Evolutionary conservation across 2,113 vertebrate species (phyloP), one percentile per base, ranked within the genome.

Genomic region (Tauraco erythrolophus): DNA sequence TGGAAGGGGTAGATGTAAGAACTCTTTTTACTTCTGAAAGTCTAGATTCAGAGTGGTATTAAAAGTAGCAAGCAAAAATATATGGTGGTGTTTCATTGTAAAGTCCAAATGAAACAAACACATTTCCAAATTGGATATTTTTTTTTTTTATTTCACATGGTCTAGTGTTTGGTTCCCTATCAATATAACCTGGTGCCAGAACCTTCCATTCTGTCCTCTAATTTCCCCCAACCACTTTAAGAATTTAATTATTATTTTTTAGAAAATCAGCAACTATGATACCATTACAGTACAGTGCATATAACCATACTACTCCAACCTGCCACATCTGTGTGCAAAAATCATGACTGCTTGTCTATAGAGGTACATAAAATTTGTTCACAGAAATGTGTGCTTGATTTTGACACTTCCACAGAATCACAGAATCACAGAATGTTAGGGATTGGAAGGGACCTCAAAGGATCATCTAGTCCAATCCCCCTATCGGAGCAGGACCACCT

Each of bases 71-170:
- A 62, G 12, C 8, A 84, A 88, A 89, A 81, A 65, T 2, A 23
- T 25, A 50, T 28, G 10, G 27, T 4, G 18, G 79, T 10, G 30
- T 70, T 90, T 95, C 41, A 61, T 39, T 19, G 7, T 7, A 68
- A 68, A 72, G 28, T 70, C n/a, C 30, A 78, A 89, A 50, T 2
- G 7, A 88, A 92, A 4, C 13, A 41, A 68, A 45, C 33, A 19
- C 1, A 43, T 46, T 66, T 91, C n/a, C 37, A 62, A 53, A 57
- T 1, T 25, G 6, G 2, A 5, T 9, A 41, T 41, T 45, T 62
- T 30, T n/a, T 4, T 54, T 14, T 39, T 14, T 28, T 9, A 12
- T 39, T 72, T 72, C 58, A 16, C 2, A 3, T 1, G 0, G 8
- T 28, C 8, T 7, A 66, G 11, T 50, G 8, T 72, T 78, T 69